Evolutionary conservation across 2,113 vertebrate species (phyloP).

Genomic region (Phyllostomus hastatus): DNA sequence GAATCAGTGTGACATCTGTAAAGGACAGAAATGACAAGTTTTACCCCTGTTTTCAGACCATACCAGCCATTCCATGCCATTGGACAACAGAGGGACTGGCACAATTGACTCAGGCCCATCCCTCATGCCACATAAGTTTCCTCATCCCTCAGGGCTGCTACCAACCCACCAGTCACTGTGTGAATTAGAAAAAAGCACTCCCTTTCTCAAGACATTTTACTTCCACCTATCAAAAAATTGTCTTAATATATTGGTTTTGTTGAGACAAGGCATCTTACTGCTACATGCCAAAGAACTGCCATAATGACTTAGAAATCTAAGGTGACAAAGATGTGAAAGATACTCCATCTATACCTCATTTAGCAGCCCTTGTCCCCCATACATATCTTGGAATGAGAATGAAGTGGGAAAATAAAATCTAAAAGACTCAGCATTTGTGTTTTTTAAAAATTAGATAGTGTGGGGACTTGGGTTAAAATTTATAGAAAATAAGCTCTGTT

Average conservation of each 20-base stretch:
- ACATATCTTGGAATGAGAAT: background rate
- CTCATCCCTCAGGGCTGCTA: background rate
- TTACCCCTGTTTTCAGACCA: background rate
- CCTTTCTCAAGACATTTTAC: background rate
- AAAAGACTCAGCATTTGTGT: background rate
- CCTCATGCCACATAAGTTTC: background rate
- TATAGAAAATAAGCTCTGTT: background rate
- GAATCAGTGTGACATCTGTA: background rate
- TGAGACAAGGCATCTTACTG: slow-evolving; percentile 2
- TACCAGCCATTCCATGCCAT: background rate
- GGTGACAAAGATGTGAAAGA: background rate
- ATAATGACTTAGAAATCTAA: background rate
- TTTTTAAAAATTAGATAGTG: background rate
- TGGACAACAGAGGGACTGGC: background rate
- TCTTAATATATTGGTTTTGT: slow-evolving; percentile 19
- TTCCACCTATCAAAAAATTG: slow-evolving; percentile 14
- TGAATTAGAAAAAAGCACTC: background rate
- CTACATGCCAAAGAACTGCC: background rate
- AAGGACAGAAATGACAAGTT: background rate
- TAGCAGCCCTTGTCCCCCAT: background rate
- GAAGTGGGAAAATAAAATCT: slow-evolving; percentile 8
- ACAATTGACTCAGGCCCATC: background rate
- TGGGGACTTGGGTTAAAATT: background rate
- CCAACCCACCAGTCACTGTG: background rate
- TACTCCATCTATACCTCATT: background rate